These are phyloP conservation scores for Plebejus argus DNA, from an alignment of 2,888 invertebrate species.

Conservation along the genomic window DNA sequence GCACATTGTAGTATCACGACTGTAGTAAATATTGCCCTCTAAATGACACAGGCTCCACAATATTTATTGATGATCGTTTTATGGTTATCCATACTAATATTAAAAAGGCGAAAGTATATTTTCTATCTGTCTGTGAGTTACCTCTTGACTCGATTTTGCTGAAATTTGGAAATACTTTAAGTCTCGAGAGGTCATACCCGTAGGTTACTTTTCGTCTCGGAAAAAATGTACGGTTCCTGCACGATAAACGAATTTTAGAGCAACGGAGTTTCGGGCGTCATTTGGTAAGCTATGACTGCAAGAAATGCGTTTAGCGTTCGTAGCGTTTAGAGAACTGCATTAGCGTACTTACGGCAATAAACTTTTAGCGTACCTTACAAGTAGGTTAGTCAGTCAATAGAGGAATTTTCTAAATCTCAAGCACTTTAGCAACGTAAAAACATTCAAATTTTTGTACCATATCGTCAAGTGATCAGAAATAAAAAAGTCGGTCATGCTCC, in stretches of 20 bases:
- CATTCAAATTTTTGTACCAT: neutral
- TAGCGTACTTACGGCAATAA: neutral
- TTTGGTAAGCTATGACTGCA: neutral
- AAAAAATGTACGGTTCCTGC: too few species aligned
- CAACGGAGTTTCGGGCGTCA: too few species aligned
- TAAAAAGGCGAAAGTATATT: too few species aligned
- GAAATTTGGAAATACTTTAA: too few species aligned
- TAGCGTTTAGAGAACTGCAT: too few species aligned
- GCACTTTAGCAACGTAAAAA: neutral
- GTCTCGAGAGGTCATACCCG: too few species aligned
- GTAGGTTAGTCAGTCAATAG: neutral
- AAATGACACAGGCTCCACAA: neutral
- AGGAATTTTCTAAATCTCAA: neutral
- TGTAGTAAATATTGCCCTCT: neutral
- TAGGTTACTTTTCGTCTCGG: too few species aligned
- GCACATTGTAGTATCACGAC: conserved; percentile 29
- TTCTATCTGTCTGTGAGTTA: too few species aligned
- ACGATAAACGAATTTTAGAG: too few species aligned
- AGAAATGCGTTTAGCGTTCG: too few species aligned
- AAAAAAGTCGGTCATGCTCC: too few species aligned
- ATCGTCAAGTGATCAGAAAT: neutral
- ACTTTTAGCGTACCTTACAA: neutral
- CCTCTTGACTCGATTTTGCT: too few species aligned
- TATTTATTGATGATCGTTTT: neutral
- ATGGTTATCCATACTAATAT: neutral